Evolutionary conservation across 2,113 vertebrate genomes (phyloP).

Genomic region (Grammatotria lemairii): DNA sequence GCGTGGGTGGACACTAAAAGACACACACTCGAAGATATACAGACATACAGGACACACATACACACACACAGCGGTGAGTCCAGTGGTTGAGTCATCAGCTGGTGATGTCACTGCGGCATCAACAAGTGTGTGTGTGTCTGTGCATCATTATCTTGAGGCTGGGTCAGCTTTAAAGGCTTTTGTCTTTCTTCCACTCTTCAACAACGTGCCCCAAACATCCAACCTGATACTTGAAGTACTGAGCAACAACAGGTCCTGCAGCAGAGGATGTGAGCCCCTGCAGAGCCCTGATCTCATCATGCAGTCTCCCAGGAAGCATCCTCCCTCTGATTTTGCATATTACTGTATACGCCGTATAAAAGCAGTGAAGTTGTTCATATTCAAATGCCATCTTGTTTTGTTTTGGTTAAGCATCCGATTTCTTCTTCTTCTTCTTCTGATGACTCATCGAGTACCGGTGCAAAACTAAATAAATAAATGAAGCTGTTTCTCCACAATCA

Average conservation of each 20-base stretch:
- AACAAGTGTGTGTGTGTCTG: neutral
- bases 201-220: neutral
- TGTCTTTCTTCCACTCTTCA: neutral
- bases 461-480: neutral
- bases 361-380: neutral
- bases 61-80: slow-evolving; percentile 4
- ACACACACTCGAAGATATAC: neutral
- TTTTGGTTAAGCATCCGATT: slow-evolving; percentile 5
- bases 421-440: neutral
- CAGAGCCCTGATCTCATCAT: neutral
- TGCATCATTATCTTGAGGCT: neutral
- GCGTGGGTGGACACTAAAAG: slow-evolving; percentile 55
- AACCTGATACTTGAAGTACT: neutral
- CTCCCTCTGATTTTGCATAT: neutral
- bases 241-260: neutral
- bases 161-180: neutral
- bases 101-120: slow-evolving; percentile 50
- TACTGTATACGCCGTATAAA: neutral
- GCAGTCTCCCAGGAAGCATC: neutral
- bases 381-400: neutral
- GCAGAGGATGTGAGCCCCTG: neutral
- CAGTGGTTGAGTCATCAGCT: slow-evolving; percentile 58
- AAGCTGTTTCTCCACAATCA: neutral
- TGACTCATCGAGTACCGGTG: slow-evolving; percentile 19
- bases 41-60: neutral